Conservation (phyloP, 2,888 invertebrate genomes). For the Carabus problematicus region DNA sequence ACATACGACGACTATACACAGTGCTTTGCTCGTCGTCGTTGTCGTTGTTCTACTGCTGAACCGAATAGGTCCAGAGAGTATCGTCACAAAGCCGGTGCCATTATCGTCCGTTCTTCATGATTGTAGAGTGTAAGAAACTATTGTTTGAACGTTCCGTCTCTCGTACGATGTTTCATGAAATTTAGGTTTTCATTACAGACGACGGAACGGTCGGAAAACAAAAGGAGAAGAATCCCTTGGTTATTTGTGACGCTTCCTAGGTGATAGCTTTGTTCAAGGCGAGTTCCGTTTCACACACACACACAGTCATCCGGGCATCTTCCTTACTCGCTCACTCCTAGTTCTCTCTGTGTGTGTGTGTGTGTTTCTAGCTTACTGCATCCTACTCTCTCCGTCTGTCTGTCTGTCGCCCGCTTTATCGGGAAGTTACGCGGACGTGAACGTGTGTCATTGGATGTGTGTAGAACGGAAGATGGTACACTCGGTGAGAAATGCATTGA, state of each 20-base stretch:
- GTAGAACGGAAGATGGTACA: conserved; percentile 2
- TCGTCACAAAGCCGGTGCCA: conserved; percentile 25
- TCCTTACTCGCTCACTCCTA: no score
- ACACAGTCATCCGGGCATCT: no score
- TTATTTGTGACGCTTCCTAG: conserved; percentile 34
- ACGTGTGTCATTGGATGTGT: neutral
- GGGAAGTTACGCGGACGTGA: neutral
- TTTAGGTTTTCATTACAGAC: conserved; percentile 40
- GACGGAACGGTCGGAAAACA: conserved; percentile 12
- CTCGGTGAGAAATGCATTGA: no score
- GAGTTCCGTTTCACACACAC: conserved; percentile 15
- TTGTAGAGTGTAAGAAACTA: conserved; percentile 36
- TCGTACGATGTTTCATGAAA: conserved; percentile 33
- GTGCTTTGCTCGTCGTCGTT: no score
- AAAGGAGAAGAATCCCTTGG: conserved; percentile 28
- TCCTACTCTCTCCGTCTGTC: no score
- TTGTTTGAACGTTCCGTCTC: conserved; percentile 31
- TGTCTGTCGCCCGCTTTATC: no score
- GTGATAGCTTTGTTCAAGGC: conserved; percentile 36
- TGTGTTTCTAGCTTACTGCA: no score
- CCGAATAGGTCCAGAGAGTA: no score
- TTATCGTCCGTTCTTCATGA: conserved; percentile 31
- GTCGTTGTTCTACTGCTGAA: no score
- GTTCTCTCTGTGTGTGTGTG: no score
- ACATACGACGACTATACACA: no score